These are phyloP conservation scores for Trematocara zebra DNA, from an alignment of 2,113 vertebrate genomes.

Conservation along the genomic window DNA sequence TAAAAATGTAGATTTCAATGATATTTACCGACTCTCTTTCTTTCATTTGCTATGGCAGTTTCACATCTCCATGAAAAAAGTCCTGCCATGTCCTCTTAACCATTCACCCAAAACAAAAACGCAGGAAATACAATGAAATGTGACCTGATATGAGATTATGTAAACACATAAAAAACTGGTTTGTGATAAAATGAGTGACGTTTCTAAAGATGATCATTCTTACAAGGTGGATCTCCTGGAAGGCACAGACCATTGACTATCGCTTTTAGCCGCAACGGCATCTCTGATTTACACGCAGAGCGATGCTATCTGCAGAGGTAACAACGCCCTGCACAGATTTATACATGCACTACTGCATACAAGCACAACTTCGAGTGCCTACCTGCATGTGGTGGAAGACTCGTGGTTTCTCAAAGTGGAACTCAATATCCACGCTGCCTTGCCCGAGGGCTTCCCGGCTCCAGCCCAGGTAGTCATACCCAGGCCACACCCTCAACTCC, in stretches of 20 bases:
- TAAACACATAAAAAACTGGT: neutral
- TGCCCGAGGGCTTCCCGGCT: slow-evolving; percentile 73
- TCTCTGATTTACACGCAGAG: neutral
- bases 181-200: neutral
- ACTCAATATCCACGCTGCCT: slow-evolving; percentile 84
- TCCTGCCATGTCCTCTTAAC: neutral
- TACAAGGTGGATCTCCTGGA: neutral
- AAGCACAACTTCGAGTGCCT: neutral
- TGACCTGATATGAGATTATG: neutral
- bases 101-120: neutral
- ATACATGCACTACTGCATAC: neutral
- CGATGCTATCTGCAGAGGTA: neutral
- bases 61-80: neutral
- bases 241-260: neutral
- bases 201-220: neutral
- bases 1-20: neutral
- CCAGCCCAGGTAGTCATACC: slow-evolving; percentile 94
- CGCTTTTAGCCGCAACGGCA: neutral
- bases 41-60: neutral
- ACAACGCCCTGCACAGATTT: neutral
- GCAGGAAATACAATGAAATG: neutral
- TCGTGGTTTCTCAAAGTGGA: slow-evolving; percentile 83
- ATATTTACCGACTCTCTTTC: neutral
- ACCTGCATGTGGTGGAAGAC: slow-evolving; percentile 86
- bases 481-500: slow-evolving; percentile 85